Evolutionary conservation across 2,113 vertebrate species (phyloP).

Genomic region (Thalassoma bifasciatum): DNA sequence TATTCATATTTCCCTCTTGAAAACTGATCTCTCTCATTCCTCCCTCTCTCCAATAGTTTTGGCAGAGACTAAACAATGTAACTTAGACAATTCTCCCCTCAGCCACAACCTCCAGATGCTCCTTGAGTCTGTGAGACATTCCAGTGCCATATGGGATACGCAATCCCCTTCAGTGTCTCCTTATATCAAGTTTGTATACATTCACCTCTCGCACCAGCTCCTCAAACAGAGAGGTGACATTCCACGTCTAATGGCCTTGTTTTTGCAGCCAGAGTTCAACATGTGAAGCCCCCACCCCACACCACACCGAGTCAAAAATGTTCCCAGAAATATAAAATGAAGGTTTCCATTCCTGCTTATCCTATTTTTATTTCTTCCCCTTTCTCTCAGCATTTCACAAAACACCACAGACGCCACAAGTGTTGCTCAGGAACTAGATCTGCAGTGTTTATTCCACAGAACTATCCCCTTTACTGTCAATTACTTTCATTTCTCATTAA

Average conservation of each 20-base stretch:
- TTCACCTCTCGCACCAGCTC: neutral
- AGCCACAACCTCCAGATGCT: conserved; percentile 28
- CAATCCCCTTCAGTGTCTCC: conserved; percentile 36
- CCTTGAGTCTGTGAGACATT: conserved; percentile 25
- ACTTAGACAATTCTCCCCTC: conserved; percentile 21
- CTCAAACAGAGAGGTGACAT: neutral
- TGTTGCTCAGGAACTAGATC: conserved; percentile 28
- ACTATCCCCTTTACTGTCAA: conserved; percentile 18
- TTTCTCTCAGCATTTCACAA: conserved; percentile 41
- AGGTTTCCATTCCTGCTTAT: conserved; percentile 2
- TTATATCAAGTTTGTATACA: neutral
- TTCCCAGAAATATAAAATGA: neutral
- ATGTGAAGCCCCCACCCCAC: neutral
- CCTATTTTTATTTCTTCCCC: conserved; percentile 36
- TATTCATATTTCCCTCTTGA: no score
- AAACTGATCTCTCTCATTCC: no score
- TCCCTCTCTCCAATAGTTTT: neutral
- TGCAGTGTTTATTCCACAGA: conserved; percentile 31
- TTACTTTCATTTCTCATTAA: conserved; percentile 19
- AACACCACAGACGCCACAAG: conserved; percentile 23
- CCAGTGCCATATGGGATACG: conserved; percentile 47
- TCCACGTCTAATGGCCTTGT: neutral
- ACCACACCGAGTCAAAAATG: neutral
- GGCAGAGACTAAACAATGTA: neutral
- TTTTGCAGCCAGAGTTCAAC: conserved; percentile 3